These are phyloP conservation scores for Aplodontia rufa DNA, from an alignment of 2,113 vertebrate species.

Conservation along the genomic window DNA sequence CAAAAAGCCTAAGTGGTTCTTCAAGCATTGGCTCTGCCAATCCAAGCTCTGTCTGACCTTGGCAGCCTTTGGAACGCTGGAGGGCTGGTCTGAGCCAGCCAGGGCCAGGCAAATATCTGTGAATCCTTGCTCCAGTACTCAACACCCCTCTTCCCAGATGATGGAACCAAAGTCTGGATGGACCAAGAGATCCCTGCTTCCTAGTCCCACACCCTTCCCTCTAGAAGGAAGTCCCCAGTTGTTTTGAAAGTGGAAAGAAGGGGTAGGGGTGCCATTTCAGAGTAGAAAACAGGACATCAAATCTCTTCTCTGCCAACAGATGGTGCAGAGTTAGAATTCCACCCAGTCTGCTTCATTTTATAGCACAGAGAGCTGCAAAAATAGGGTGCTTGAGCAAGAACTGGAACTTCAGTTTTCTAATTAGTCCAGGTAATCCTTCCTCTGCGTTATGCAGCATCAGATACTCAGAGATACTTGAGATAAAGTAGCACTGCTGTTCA, in stretches of 20 bases:
- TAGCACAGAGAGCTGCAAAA: conserved; percentile 1
- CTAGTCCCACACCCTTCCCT: neutral
- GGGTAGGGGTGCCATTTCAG: neutral
- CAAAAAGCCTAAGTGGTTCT: neutral
- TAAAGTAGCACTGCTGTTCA: neutral
- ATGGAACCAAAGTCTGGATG: neutral
- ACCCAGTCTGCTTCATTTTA: neutral
- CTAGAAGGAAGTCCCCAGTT: neutral
- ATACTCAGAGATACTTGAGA: neutral
- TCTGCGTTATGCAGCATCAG: neutral
- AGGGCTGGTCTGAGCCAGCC: neutral
- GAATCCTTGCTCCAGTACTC: neutral
- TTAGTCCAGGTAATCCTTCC: neutral
- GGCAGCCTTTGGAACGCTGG: neutral
- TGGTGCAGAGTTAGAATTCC: neutral
- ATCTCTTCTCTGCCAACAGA: neutral
- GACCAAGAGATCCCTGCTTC: neutral
- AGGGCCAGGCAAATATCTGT: neutral
- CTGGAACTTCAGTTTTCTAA: neutral
- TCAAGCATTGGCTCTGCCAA: neutral
- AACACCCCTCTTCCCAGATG: neutral
- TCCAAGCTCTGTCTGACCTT: neutral
- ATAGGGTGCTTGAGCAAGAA: neutral
- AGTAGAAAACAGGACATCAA: neutral
- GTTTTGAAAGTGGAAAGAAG: neutral